Percentiles rank a stretch among this genome's conserved stretches.
phyloP scores from a whole-genome alignment of 2,888 invertebrate species.

The Sesia apiformis region DNA sequence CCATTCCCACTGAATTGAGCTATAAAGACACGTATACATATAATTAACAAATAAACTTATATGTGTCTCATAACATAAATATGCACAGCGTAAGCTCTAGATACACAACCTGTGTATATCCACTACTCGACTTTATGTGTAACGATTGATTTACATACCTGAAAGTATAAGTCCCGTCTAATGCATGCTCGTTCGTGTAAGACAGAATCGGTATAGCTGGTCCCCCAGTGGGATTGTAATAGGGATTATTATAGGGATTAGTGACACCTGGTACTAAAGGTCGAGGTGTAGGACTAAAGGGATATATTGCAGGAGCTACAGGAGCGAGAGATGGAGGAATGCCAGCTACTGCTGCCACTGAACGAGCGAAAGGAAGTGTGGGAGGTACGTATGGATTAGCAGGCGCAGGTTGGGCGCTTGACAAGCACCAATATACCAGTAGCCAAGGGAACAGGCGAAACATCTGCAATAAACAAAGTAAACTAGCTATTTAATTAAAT shows the following conservation, averaged over 20 bases:
- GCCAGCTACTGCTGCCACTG: slow-evolving; percentile 5
- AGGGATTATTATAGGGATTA: slow-evolving; percentile 30
- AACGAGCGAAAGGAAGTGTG: slow-evolving; percentile 2
- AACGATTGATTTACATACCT: slow-evolving; percentile 27
- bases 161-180: slow-evolving; percentile 77
- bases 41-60: too few relatives aligned
- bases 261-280: slow-evolving; percentile 16
- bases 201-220: slow-evolving; percentile 66
- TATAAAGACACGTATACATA: background rate
- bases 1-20: too few relatives aligned
- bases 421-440: slow-evolving; percentile 10
- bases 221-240: slow-evolving; percentile 30
- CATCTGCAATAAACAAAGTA: slow-evolving; percentile 21
- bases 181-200: slow-evolving; percentile 68
- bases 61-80: too few relatives aligned
- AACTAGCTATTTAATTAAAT: too few relatives aligned
- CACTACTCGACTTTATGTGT: too few relatives aligned
- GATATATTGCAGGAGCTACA: slow-evolving; percentile 2
- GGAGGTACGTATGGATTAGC: slow-evolving; percentile 2
- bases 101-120: too few relatives aligned
- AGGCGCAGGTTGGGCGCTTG: slow-evolving; percentile 6
- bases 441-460: slow-evolving; percentile 11
- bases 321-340: background rate
- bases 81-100: too few relatives aligned
- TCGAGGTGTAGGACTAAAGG: slow-evolving; percentile 16